Evolutionary conservation across 2,888 invertebrate species (phyloP).

Genomic region (Ischnus inquisitorius): DNA sequence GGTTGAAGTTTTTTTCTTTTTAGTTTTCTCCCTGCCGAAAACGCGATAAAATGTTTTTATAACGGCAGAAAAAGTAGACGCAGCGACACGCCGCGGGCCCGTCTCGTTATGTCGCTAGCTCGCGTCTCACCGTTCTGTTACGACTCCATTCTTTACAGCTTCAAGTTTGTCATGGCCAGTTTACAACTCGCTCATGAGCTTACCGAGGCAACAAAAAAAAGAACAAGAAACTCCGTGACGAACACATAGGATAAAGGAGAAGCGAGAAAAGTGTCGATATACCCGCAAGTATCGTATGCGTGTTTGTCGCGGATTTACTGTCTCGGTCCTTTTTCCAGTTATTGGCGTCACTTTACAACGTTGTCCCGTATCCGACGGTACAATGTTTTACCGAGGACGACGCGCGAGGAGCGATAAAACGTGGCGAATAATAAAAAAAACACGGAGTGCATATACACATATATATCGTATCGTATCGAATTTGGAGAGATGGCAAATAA

Average conservation of each 20-base stretch:
- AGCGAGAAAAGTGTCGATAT: slow-evolving; percentile 53
- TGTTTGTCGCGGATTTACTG: slow-evolving; percentile 19
- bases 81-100: slow-evolving; percentile 55
- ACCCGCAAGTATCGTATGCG: background rate
- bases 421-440: slow-evolving; percentile 24
- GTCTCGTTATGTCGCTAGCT: slow-evolving; percentile 70
- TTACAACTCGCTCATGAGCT: slow-evolving; percentile 70
- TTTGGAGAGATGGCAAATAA: background rate
- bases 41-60: slow-evolving; percentile 81
- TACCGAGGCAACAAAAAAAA: background rate
- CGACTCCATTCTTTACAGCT: slow-evolving; percentile 77
- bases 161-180: slow-evolving; percentile 76
- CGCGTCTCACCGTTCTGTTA: slow-evolving; percentile 71
- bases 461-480: slow-evolving; percentile 6
- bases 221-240: slow-evolving; percentile 32
- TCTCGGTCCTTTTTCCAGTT: slow-evolving; percentile 45
- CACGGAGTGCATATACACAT: background rate
- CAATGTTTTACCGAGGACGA: slow-evolving; percentile 20
- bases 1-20: slow-evolving; percentile 45
- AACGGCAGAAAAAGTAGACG: slow-evolving; percentile 70
- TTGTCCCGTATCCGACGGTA: slow-evolving; percentile 32
- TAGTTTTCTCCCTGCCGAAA: slow-evolving; percentile 42
- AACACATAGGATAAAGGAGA: slow-evolving; percentile 15
- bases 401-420: slow-evolving; percentile 18
- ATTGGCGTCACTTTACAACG: slow-evolving; percentile 53